These are phyloP conservation scores for Kryptopterus vitreolus DNA, from an alignment of 2,797 vertebrate genomes.

Conservation along the genomic window DNA sequence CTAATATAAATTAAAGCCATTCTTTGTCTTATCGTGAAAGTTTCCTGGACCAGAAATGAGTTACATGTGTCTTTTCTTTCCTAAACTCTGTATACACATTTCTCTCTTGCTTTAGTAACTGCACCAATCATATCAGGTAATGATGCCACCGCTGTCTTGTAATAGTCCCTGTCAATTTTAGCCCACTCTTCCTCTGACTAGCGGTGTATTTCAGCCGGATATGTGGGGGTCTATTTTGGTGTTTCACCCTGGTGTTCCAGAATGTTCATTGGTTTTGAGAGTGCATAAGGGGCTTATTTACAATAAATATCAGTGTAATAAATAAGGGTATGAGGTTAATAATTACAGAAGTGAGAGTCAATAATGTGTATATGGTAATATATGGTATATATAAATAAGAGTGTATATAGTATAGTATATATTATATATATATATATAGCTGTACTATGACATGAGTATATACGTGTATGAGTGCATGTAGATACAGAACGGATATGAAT, in stretches of 20 bases:
- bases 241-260: not conserved
- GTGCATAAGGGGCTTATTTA: no score
- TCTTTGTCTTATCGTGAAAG: not conserved
- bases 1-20: not conserved
- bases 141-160: not conserved
- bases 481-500: no score
- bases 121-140: not conserved
- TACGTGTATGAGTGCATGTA: no score
- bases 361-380: no score
- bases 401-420: no score
- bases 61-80: not conserved
- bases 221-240: not conserved
- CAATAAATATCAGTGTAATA: no score
- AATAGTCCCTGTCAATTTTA: not conserved
- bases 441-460: no score
- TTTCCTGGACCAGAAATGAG: not conserved
- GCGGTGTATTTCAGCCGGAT: not conserved
- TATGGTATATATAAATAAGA: no score
- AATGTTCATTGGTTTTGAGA: not conserved
- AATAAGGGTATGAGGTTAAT: no score
- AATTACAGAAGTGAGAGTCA: no score
- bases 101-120: not conserved
- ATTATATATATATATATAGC: no score
- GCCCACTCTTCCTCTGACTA: not conserved
- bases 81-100: not conserved